Evolutionary conservation across 1,140 invertebrate genomes (phyloP).

Genomic region (Thaumatotibia leucotreta): DNA sequence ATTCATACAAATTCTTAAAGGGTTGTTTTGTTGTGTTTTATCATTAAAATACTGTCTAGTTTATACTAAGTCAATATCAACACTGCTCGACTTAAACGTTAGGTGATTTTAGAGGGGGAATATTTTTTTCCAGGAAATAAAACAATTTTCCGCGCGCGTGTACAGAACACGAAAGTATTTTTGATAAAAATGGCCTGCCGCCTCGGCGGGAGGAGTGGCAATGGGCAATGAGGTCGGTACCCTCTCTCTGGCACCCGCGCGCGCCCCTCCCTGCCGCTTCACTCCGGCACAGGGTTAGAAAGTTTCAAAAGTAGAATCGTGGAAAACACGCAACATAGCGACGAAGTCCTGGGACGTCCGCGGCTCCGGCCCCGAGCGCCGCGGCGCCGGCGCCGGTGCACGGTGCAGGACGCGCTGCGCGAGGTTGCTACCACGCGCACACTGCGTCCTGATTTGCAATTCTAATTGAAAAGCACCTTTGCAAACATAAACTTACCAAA

Average conservation of each 20-base stretch:
- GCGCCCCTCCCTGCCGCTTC: constrained; percentile 67
- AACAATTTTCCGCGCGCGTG: constrained; percentile 64
- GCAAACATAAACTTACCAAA: background rate
- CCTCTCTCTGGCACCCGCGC: constrained; percentile 73
- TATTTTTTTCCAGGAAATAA: constrained; percentile 40
- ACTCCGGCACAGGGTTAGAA: constrained; percentile 73
- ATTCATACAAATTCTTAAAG: background rate
- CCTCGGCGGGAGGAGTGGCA: constrained; percentile 76
- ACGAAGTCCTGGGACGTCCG: constrained; percentile 37
- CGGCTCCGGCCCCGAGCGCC: background rate
- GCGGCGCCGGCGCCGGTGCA: background rate
- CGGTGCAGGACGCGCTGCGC: too few species aligned
- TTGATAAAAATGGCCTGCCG: constrained; percentile 75
- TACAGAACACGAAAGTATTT: constrained; percentile 67
- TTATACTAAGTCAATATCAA: background rate
- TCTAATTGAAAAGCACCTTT: background rate
- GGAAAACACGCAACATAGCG: constrained; percentile 56
- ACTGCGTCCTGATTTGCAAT: background rate
- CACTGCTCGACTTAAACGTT: background rate
- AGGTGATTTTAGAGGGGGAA: background rate
- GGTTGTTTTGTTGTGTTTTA: background rate
- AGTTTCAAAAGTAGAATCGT: constrained; percentile 74
- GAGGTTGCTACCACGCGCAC: background rate
- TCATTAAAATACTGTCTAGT: background rate
- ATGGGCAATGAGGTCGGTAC: constrained; percentile 75